These are phyloP conservation scores for Chrysodeixis includens DNA, from an alignment of 2,888 invertebrate genomes.

Conservation along the genomic window DNA sequence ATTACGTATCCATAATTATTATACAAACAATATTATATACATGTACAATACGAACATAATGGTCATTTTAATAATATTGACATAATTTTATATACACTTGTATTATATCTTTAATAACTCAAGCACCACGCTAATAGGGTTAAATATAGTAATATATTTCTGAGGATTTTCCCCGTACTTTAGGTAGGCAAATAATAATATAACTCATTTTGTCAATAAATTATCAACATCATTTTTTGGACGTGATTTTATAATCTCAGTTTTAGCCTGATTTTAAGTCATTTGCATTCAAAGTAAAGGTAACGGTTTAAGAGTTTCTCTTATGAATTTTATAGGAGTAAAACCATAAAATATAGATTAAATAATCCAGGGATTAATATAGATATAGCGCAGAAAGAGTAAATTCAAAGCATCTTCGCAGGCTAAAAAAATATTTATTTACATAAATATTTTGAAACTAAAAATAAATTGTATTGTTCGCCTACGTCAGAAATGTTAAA, in stretches of 20 bases:
- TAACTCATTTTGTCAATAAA: no score
- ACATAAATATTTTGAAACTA: background rate
- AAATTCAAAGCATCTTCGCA: background rate
- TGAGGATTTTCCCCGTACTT: background rate
- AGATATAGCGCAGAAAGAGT: background rate
- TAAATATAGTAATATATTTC: conserved; percentile 21
- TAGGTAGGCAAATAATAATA: no score
- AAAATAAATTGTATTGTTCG: conserved; percentile 15
- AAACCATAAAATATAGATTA: background rate
- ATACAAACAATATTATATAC: conserved; percentile 63
- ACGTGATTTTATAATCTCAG: background rate
- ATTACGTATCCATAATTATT: conserved; percentile 57
- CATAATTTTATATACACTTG: conserved; percentile 54
- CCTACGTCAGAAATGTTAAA: conserved; percentile 6
- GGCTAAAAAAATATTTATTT: background rate
- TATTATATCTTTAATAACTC: conserved; percentile 35
- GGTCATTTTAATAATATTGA: conserved; percentile 41
- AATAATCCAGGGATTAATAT: background rate
- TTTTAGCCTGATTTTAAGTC: no score
- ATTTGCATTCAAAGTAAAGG: background rate
- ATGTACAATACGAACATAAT: conserved; percentile 44
- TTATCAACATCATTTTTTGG: no score
- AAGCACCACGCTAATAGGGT: conserved; percentile 59
- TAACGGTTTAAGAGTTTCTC: background rate
- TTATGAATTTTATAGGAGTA: no score